These are phyloP conservation scores for Acanthurus lineatus DNA, from an alignment of 2,797 vertebrate genomes.

Conservation along the genomic window DNA sequence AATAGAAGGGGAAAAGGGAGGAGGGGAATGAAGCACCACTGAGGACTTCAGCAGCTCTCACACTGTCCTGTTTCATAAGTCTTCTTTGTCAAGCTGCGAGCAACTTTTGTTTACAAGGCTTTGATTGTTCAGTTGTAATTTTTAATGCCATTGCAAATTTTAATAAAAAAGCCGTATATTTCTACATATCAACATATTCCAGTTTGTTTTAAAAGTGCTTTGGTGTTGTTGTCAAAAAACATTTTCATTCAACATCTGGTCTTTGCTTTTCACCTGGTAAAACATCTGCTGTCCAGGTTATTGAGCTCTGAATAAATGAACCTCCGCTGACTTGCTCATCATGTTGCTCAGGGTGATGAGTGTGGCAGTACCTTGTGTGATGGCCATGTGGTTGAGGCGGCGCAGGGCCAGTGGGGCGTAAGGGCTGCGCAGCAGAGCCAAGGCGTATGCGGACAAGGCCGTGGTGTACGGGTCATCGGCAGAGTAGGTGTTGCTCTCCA, in stretches of 20 bases:
- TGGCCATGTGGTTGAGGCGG: conserved; percentile 93
- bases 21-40: conserved; percentile 20
- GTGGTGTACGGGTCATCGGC: conserved; percentile 93
- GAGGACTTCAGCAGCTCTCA: conserved; percentile 20
- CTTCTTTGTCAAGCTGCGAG: conserved; percentile 5
- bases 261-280: conserved; percentile 8
- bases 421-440: conserved; percentile 90
- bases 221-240: not conserved
- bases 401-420: conserved; percentile 84
- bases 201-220: not conserved
- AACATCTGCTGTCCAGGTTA: conserved; percentile 23
- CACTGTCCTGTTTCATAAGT: not conserved
- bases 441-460: conserved; percentile 89
- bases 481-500: conserved; percentile 91
- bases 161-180: not conserved
- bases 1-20: conserved; percentile 40
- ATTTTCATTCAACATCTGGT: conserved; percentile 23
- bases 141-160: not conserved
- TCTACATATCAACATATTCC: conserved; percentile 2
- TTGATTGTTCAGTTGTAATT: not conserved
- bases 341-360: conserved; percentile 4
- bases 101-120: not conserved
- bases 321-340: not conserved
- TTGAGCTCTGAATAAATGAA: conserved; percentile 11
- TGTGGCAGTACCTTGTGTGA: conserved; percentile 87